Evolutionary conservation across 2,888 invertebrate genomes (phyloP), one percentile per base, ranked within the genome.

Genomic region (Gymnosoma rotundatum): DNA sequence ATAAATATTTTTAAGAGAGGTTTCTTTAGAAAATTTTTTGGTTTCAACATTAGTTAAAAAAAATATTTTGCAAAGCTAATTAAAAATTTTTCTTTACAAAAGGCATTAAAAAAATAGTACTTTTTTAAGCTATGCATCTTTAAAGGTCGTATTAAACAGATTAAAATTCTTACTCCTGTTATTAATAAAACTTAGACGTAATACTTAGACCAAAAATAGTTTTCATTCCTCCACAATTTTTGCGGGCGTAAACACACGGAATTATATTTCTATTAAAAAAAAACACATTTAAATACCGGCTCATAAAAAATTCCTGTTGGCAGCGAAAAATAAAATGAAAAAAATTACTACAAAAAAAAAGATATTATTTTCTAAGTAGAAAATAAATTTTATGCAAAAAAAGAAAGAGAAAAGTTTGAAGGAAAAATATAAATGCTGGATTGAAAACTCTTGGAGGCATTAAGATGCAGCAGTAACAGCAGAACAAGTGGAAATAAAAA

Each of bases 301-400:
- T 60, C 50, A 58, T 67, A 52, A 73, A 79, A 73, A 66, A 38
- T 32, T 79, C 20, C 45, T 66, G 56, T 79, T 73, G 60, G 73
- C 79, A 79, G 58, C 56, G 60, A 78, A 72, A 74, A 61, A 67
- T 18, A 16, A 45, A 21, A 66, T 56, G 20, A 18, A 66, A 50
- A 42, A 81, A 74, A 73, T 42, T 20, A 18, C 16, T 10, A n/a
- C 36, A 50, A 9, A 32, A 32, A 67, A 54, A 74, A 52, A 48
- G 20, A 66, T 56, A 56, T 45, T 60, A 82, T 83, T 72, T 72
- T 67, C 74, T 78, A 78, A 73, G 67, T 63, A 74, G 67, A 78
- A 83, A 69, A 78, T 73, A 83, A 80, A 70, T 75, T 75, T 70
- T 54, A 64, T 78, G 72, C 70, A 79, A 79, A 79, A 83, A 69